A percentile compares a stretch with the other conserved stretches of the same genome.
phyloP scores from a whole-genome alignment of 2,888 invertebrate genomes.

The Ashinkailepas kermadecensis region DNA sequence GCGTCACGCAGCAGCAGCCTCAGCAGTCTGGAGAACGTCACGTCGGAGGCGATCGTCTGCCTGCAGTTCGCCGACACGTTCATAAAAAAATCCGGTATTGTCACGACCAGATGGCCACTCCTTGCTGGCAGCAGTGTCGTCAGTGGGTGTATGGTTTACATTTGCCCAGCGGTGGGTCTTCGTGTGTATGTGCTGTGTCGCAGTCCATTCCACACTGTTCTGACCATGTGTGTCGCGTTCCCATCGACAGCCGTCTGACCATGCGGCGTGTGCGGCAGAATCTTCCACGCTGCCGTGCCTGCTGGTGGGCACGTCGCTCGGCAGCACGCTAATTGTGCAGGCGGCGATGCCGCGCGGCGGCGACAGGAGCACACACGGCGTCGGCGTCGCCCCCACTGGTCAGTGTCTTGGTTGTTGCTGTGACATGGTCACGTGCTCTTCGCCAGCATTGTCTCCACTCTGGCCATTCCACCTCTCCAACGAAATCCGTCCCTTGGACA shows the following conservation, averaged over 20 bases:
- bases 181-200: no score
- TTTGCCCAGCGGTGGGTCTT: no score
- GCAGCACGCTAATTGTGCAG: conserved; percentile 88
- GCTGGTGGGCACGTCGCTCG: conserved; percentile 96
- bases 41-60: conserved; percentile 90
- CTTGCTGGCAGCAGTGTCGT: no score
- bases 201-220: no score
- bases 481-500: no score
- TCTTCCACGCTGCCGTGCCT: conserved; percentile 77
- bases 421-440: no score
- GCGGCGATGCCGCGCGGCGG: conserved; percentile 64
- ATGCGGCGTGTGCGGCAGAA: conserved; percentile 51
- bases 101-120: no score
- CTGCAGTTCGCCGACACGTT: conserved; percentile 93
- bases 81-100: conserved; percentile 83
- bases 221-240: no score
- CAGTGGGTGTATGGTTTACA: no score
- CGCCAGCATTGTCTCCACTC: no score
- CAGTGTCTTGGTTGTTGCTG: conserved; percentile 49
- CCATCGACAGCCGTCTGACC: not conserved
- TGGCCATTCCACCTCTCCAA: no score
- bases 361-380: conserved; percentile 48
- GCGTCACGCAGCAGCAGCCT: conserved; percentile 94
- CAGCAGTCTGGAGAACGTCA: conserved; percentile 95
- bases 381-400: conserved; percentile 5